phyloP scores from a whole-genome alignment of 2,888 invertebrate species.

The Salticus scenicus region DNA sequence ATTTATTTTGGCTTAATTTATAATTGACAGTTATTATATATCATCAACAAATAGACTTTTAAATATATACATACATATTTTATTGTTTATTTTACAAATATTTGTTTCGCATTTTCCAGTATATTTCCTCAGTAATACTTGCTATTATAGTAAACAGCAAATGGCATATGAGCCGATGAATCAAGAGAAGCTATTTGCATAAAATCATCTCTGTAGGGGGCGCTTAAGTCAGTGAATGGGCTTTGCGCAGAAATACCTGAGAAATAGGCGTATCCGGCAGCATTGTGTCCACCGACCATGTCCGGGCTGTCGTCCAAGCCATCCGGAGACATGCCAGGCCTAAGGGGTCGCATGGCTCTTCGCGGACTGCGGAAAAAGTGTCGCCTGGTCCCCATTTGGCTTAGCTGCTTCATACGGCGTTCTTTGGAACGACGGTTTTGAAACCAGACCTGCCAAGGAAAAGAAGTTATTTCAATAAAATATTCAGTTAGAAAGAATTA shows the following conservation, averaged over 20 bases:
- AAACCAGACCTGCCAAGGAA: constrained; percentile 93
- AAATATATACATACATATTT: too few species aligned
- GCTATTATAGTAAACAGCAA: too few species aligned
- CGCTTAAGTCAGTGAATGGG: background rate
- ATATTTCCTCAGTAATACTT: too few species aligned
- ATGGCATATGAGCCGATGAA: too few species aligned
- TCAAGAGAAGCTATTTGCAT: too few species aligned
- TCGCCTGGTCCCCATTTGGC: constrained; percentile 83
- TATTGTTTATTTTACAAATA: too few species aligned
- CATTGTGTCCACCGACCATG: constrained; percentile 82
- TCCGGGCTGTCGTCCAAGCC: constrained; percentile 83
- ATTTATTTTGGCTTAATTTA: too few species aligned
- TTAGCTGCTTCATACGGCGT: constrained; percentile 96
- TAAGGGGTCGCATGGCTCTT: constrained; percentile 90
- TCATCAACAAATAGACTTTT: too few species aligned
- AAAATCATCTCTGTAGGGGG: background rate
- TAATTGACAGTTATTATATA: too few species aligned
- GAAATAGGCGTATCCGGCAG: constrained; percentile 90
- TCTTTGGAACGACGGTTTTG: constrained; percentile 99
- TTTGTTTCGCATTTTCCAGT: too few species aligned
- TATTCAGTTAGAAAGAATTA: background rate
- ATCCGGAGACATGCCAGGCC: constrained; percentile 79
- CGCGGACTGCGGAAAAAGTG: constrained; percentile 81
- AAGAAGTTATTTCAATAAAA: background rate
- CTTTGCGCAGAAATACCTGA: constrained; percentile 78